Evolutionary conservation across 2,797 vertebrate species (phyloP).

Genomic region (Alcedo atthis): DNA sequence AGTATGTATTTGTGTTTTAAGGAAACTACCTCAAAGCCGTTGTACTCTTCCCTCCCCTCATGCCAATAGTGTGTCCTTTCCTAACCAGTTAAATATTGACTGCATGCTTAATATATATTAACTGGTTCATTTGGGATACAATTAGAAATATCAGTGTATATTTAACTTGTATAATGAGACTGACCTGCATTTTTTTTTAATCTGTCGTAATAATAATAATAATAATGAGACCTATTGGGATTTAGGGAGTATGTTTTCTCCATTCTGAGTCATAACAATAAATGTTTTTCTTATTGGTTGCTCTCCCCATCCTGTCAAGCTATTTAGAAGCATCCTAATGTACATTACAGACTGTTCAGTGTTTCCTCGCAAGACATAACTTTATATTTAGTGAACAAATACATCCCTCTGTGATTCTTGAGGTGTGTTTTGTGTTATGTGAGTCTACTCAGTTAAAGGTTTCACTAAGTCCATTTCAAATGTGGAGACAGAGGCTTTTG

Average conservation of each 20-base stretch:
- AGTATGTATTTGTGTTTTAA: not conserved
- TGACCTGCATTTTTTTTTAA: not conserved
- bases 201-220: not conserved
- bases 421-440: not conserved
- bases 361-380: not conserved
- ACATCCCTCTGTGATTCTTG: not conserved
- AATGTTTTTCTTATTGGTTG: not conserved
- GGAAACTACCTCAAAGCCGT: not conserved
- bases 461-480: not conserved
- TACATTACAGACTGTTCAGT: not conserved
- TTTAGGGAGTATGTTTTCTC: not conserved
- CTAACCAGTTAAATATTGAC: not conserved
- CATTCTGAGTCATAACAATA: not conserved
- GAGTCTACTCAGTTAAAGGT: not conserved
- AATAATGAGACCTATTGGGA: conserved; percentile 41
- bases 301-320: not conserved
- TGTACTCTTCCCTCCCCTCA: not conserved
- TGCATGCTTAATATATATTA: conserved; percentile 12
- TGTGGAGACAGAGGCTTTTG: not conserved
- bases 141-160: conserved; percentile 50
- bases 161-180: conserved; percentile 18
- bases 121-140: conserved; percentile 14
- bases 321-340: not conserved
- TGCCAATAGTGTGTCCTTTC: not conserved
- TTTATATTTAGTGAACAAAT: not conserved